Evolutionary conservation across 2,888 invertebrate species (phyloP), one percentile per base, ranked within the genome.

Genomic region (Trichogramma dendrolimi): DNA sequence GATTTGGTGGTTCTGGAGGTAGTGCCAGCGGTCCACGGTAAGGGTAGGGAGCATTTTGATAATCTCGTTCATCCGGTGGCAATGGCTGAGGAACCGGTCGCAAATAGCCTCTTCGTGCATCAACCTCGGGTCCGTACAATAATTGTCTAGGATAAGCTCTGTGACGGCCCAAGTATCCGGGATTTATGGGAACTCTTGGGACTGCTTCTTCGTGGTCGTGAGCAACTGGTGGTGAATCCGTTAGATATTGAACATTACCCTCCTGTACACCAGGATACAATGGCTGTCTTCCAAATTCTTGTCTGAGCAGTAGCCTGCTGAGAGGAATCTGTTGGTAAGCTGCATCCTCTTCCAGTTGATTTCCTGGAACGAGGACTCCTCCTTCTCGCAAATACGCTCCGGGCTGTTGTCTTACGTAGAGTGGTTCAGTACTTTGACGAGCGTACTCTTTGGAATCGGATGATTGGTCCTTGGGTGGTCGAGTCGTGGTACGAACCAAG

Each of bases 1-100:
- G 81, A 62, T 85, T 83, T 3, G 76, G 77, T 5, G 82, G 81
- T 60, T 84, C 83, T 1, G 79, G 77, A 46, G 83, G 83, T n/a
- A 78, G 53, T 10, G 75, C 71, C 4, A 77, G 63, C 1, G 70
- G 58, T 1, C 65, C 63, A 52, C 75, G 67, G 59, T 77, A 75
- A 4, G 71, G 71, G 64, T 78, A 76, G 0, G 72, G 64, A 4
- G 71, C 71, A 10, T 68, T 60, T 1, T 70, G 70, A 57, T 76
- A 77, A 7, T 78, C 75, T 4, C 74, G 66, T 6, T 77, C 75
- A 3, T 75, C 74, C 0, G 71, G 71, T 4, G 65, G 58, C 6
- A 67, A 47, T 54, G 65, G 59, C 14, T 60, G 54, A 41, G 63
- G 55, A 6, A 71, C 64, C 1, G 75, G 74, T 5, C 68, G 62